Percentiles rank a stretch among this genome's conserved stretches.
Conservation (phyloP, 2,888 invertebrate genomes). For the Clunio marinus region DNA sequence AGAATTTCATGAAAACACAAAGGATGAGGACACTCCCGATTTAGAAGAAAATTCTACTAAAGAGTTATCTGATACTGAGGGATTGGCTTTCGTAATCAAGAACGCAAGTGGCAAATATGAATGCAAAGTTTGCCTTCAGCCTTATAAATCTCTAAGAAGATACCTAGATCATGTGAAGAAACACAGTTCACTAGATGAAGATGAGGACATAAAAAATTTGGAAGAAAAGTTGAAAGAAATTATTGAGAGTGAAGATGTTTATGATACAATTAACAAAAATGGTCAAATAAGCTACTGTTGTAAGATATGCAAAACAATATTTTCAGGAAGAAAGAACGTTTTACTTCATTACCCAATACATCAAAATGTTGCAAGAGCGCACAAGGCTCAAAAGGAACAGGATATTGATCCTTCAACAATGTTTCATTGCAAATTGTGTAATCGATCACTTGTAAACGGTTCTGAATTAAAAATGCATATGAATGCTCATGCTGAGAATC, state of each 20-base stretch:
- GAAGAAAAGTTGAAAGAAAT: neutral
- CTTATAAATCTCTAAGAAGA: neutral
- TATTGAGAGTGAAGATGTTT: neutral
- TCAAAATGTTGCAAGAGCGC: neutral
- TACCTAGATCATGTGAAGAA: slow-evolving; percentile 9
- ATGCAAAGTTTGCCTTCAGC: neutral
- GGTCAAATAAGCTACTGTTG: neutral
- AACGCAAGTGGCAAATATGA: slow-evolving; percentile 1
- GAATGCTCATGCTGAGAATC: slow-evolving; percentile 56
- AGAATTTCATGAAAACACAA: slow-evolving; percentile 9
- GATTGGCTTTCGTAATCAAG: neutral
- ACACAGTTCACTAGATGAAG: too few species aligned
- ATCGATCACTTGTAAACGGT: slow-evolving; percentile 63
- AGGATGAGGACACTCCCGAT: neutral
- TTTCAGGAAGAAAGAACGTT: neutral
- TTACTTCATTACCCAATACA: slow-evolving; percentile 18
- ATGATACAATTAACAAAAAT: neutral
- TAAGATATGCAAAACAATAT: slow-evolving; percentile 7
- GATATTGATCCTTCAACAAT: neutral
- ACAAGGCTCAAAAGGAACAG: neutral
- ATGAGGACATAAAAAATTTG: neutral
- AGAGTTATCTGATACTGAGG: neutral
- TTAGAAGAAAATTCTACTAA: neutral
- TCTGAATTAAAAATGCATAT: slow-evolving; percentile 69
- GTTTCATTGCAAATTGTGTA: slow-evolving; percentile 61